Conservation (phyloP, 2,888 invertebrate species). For the Diabrotica balteata region DNA sequence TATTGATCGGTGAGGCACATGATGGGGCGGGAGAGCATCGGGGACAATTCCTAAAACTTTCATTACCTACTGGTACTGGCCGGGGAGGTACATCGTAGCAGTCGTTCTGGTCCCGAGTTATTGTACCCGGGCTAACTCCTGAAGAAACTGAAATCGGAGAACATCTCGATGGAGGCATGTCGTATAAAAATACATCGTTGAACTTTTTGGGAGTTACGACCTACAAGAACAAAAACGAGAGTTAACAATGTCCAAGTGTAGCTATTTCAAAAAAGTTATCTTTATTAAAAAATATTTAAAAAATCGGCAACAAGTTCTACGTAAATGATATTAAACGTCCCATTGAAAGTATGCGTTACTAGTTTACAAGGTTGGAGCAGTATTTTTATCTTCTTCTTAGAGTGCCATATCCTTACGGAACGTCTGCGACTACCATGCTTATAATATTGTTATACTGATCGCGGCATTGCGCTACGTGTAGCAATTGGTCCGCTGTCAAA, state of each 20-base stretch:
- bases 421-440: too few relatives aligned
- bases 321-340: neutral
- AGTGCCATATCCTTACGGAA: too few relatives aligned
- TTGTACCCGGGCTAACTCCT: slow-evolving; percentile 54
- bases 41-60: slow-evolving; percentile 59
- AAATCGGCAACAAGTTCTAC: too few relatives aligned
- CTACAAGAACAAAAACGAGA: slow-evolving; percentile 58
- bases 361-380: too few relatives aligned
- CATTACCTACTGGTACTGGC: slow-evolving; percentile 65
- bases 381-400: too few relatives aligned
- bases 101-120: slow-evolving; percentile 53
- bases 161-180: slow-evolving; percentile 64
- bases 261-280: too few relatives aligned
- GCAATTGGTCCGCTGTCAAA: too few relatives aligned
- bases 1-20: slow-evolving; percentile 57
- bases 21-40: slow-evolving; percentile 61
- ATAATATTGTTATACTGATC: too few relatives aligned
- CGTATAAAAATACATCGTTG: slow-evolving; percentile 77
- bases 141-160: slow-evolving; percentile 51
- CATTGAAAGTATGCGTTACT: neutral
- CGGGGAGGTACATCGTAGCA: slow-evolving; percentile 71
- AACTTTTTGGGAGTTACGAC: slow-evolving; percentile 75
- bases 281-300: too few relatives aligned
- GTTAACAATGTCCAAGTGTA: neutral
- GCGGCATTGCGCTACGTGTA: too few relatives aligned